Conservation (phyloP, 2,797 vertebrate species). For the Balearica regulorum region DNA sequence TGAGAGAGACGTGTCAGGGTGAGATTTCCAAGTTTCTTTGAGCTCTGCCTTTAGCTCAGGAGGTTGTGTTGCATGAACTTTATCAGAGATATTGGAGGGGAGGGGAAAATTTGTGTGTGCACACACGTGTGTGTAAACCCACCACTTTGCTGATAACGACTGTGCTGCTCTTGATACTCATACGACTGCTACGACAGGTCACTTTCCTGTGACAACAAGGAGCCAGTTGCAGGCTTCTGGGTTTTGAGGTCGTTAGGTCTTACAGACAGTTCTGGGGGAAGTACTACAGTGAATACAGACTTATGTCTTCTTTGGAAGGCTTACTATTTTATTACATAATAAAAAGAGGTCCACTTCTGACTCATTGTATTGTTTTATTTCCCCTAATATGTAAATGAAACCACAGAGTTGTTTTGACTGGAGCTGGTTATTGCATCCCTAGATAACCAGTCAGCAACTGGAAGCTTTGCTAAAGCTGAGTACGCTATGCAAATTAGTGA, state of each 20-base stretch:
- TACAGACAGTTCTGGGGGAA: constrained; percentile 11
- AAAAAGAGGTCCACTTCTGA: not conserved
- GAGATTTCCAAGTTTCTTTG: not conserved
- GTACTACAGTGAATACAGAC: not conserved
- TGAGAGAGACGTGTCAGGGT: not conserved
- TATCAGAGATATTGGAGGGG: not conserved
- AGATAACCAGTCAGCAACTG: not conserved
- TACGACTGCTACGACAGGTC: not conserved
- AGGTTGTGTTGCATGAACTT: not conserved
- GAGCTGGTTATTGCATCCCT: not conserved
- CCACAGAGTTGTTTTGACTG: constrained; percentile 43
- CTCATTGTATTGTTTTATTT: not conserved
- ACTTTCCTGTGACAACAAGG: not conserved
- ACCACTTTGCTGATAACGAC: not conserved
- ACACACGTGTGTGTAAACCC: not conserved
- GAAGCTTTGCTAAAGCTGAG: not conserved
- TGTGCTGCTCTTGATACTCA: not conserved
- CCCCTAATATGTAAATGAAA: constrained; percentile 31
- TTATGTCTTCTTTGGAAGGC: not conserved
- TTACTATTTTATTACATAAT: not conserved
- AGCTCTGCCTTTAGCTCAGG: not conserved
- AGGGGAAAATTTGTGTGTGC: not conserved
- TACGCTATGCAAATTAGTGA: not conserved
- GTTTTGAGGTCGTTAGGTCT: constrained; percentile 22
- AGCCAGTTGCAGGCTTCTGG: not conserved